Conservation (phyloP, 2,113 vertebrate genomes). For the Cepphus grylle region DNA sequence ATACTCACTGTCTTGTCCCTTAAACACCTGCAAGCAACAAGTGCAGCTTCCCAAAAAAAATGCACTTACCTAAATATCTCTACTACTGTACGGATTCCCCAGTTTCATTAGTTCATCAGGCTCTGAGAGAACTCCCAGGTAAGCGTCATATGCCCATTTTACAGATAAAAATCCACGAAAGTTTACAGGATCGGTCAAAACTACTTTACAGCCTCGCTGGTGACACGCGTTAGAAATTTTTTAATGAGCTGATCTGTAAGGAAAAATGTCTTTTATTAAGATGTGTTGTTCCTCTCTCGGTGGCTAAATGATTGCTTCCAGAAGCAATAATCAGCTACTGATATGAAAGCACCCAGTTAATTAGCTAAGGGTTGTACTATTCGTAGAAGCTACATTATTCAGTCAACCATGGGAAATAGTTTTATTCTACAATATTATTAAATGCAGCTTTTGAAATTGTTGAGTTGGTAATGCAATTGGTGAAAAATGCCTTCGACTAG, state of each 20-base stretch:
- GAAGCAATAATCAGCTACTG: slow-evolving; percentile 64
- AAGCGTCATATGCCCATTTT: neutral
- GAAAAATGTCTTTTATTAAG: slow-evolving; percentile 58
- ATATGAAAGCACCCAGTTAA: slow-evolving; percentile 62
- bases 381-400: slow-evolving; percentile 13
- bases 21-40: neutral
- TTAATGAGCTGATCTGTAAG: slow-evolving; percentile 42
- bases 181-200: neutral
- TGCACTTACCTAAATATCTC: neutral
- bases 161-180: neutral
- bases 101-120: neutral
- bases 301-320: slow-evolving; percentile 63
- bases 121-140: neutral
- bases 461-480: neutral
- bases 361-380: slow-evolving; percentile 36
- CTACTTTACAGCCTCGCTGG: neutral
- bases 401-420: slow-evolving; percentile 52
- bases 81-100: neutral
- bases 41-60: neutral
- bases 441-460: slow-evolving; percentile 34
- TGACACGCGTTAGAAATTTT: neutral
- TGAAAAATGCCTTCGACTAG: neutral
- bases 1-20: neutral
- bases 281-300: slow-evolving; percentile 44
- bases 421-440: slow-evolving; percentile 47